phyloP scores from a whole-genome alignment of 2,113 vertebrate genomes.

The Nothoprocta perdicaria region DNA sequence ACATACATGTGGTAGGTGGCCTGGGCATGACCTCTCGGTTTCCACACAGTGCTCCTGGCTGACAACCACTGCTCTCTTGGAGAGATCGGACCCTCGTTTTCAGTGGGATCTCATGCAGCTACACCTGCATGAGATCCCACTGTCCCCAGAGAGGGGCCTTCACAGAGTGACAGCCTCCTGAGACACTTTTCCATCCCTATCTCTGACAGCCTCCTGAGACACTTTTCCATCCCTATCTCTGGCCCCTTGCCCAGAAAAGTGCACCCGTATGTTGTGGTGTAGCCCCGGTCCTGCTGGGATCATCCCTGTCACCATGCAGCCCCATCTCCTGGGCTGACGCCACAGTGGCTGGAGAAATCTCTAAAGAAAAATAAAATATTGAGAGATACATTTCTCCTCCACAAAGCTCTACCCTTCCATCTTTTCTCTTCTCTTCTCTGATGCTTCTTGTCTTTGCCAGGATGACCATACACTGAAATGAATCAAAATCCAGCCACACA shows the following conservation, averaged over 20 bases:
- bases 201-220: background rate
- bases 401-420: background rate
- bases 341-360: background rate
- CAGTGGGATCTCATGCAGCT: background rate
- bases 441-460: background rate
- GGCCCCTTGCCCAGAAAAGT: background rate
- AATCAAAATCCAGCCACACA: background rate
- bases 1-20: background rate
- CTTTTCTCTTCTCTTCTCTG: background rate
- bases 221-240: accelerated
- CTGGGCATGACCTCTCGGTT: background rate
- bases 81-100: background rate
- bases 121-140: too few species aligned
- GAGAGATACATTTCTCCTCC: background rate
- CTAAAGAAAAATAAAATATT: background rate
- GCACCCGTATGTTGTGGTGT: background rate
- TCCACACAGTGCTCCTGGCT: background rate
- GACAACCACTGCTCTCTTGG: accelerated
- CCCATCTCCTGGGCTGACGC: background rate
- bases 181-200: background rate
- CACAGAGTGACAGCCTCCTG: background rate
- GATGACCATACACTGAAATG: background rate
- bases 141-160: background rate
- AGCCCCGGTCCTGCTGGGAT: background rate
- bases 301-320: background rate